Base-by-base conservation (phyloP, 1,140 invertebrate species). In the Zaprionus africanus region DNA sequence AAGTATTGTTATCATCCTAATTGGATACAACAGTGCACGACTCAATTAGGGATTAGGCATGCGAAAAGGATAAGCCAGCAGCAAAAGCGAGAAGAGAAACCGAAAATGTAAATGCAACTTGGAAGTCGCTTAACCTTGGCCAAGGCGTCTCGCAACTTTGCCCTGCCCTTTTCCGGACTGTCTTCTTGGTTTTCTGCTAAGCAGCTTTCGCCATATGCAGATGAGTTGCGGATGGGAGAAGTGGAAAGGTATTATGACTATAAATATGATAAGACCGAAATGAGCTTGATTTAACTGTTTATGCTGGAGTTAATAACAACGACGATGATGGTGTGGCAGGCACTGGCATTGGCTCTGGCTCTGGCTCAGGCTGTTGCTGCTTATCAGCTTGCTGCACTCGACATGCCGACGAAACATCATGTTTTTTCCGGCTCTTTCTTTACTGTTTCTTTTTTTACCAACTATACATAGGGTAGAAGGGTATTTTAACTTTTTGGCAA, bases 351-450 rank as follows among this genome's bases (percentile, higher is more conserved):
- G 13, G 49, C 49, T 41, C 38, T 60, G 41, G 60, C 31, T 53
- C 49, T 36, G 22, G 46, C 38, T 19, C 9, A 7, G 1, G 13
- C 41, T 63, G 60, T 61, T 67, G 41, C 61, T 54, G 7, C 41
- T 87, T 87, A 87, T 87, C 83, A 87, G 78, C 78, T 70, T 78
- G 63, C 78, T 81, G 83, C 83, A 88, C 84, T 83, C 83, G 74
- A 81, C 84, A 80, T 68, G 67, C 72, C 22, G n/a, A 22, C 76
- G 75, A 82, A 74, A 80, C 83, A 86, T 70, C 62, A 78, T 80
- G 82, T 77, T 81, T 81, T 34, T 34, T 46, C n/a, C 41, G n/a
- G 41, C n/a, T 41, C 38, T n/a, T 41, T 9, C n/a, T 43, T 9
- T 15, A 15, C 13, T 38, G 13, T 11, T 34, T 34, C 31, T 34